phyloP scores from a whole-genome alignment of 2,797 vertebrate genomes.

The Gallirallus australis region DNA sequence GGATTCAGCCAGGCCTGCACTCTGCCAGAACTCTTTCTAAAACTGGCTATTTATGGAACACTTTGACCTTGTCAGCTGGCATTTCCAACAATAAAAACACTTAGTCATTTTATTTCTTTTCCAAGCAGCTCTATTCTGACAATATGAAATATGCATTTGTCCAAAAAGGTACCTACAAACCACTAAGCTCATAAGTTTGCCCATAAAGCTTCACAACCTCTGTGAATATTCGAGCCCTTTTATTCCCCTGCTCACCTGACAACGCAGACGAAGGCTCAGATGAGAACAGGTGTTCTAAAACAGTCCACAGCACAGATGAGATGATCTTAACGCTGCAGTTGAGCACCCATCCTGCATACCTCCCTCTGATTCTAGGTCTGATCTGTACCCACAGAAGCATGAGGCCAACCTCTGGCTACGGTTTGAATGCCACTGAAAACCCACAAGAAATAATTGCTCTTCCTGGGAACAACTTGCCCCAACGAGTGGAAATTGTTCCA shows the following conservation, averaged over 20 bases:
- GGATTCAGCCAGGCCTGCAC: not conserved
- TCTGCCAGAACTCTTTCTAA: not conserved
- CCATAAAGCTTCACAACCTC: not conserved
- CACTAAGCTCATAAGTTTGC: not conserved
- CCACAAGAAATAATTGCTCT: slow-evolving; percentile 4
- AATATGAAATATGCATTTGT: not conserved
- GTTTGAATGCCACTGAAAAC: not conserved
- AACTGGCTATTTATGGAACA: not conserved
- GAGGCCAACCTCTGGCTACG: not conserved
- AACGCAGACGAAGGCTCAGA: not conserved
- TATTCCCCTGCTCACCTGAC: not conserved
- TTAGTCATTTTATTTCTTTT: not conserved
- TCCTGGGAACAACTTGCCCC: slow-evolving; percentile 4
- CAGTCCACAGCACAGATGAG: not conserved
- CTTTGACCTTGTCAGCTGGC: not conserved
- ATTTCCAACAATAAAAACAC: not conserved
- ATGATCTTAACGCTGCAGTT: not conserved
- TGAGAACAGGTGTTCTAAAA: not conserved
- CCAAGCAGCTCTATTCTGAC: not conserved
- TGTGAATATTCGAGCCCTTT: not conserved
- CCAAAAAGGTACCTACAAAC: not conserved
- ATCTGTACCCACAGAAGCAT: not conserved
- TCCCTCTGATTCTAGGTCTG: not conserved
- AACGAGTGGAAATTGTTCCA: not conserved
- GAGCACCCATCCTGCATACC: not conserved